Conservation (phyloP, 2,888 invertebrate species). For the Agrochola litura region DNA sequence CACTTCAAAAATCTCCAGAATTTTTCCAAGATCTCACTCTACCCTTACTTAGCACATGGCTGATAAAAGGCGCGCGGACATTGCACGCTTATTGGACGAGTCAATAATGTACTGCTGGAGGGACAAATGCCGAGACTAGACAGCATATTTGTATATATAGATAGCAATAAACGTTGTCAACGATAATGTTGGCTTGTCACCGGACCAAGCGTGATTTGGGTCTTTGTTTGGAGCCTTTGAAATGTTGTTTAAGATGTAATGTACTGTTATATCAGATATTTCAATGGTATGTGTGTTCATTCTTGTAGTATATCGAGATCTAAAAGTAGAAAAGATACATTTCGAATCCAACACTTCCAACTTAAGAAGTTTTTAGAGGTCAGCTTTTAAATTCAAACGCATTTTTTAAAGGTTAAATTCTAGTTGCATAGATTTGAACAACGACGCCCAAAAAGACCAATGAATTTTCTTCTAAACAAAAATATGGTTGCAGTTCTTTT, state of each 20-base stretch:
- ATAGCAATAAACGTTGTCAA: conserved; percentile 83
- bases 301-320: background rate
- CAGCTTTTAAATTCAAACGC: background rate
- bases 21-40: conserved; percentile 68
- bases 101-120: conserved; percentile 87
- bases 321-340: background rate
- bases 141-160: conserved; percentile 79
- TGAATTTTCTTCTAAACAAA: no score
- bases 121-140: conserved; percentile 77
- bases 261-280: background rate
- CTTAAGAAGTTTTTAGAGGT: background rate
- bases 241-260: conserved; percentile 31
- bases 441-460: no score
- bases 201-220: conserved; percentile 72
- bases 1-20: background rate
- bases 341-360: no score
- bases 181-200: conserved; percentile 83
- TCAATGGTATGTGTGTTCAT: background rate
- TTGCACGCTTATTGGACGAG: conserved; percentile 89
- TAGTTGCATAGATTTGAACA: no score
- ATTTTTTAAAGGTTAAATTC: background rate
- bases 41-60: conserved; percentile 59
- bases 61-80: conserved; percentile 85
- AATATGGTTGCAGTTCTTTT: background rate
- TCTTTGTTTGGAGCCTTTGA: conserved; percentile 60